Base-by-base conservation (phyloP, 2,113 vertebrate genomes). In the Todiramphus saurophagus region DNA sequence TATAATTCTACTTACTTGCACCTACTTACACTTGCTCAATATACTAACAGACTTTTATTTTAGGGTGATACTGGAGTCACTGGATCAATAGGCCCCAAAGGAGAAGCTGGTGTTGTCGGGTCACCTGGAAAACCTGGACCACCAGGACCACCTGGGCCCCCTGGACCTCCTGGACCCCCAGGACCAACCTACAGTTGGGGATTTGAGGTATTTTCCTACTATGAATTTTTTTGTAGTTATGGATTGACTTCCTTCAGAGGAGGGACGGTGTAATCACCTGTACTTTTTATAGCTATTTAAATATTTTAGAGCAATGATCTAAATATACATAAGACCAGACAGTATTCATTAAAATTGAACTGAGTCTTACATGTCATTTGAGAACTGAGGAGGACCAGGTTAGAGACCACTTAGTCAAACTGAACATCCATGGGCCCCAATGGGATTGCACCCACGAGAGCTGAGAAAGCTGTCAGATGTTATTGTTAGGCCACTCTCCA, bases 21-120 rank as follows among this genome's bases (percentile, higher is more conserved):
- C 19, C 5, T 46, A n/a, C 27, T 48, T 66, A 31, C 51, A 17
- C 7, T 25, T 62, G 30, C 24, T 48, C 60, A 43, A 10, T 55
- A 31, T 80, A 53, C 72, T 43, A 56, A 55, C 23, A 91, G 39
- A 28, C 30, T 93, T 94, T 96, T 94, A 51, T 83, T 97, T 94
- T 60, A 99, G 99, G 99, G 99, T 69, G 99, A 99, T 73, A 90
- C 89, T 25, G 99, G 99, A 55, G 92, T 82, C 66, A 82, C 92
- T 96, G 99, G 99, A 58, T 94, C 98, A 66, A 97, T 98, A 83
- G 99, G 99, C 3, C 86, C 97, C 19, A 98, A 98, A 46, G 99
- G 99, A 30, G 92, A 98, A 92, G 87, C 97, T 9, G 99, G 99
- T 80, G 82, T 97, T 87, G 94, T 97, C 76, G 99, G 99, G 4